These are phyloP conservation scores for Sterrhoptilus dennistouni DNA, from an alignment of 2,113 vertebrate genomes.

Conservation along the genomic window DNA sequence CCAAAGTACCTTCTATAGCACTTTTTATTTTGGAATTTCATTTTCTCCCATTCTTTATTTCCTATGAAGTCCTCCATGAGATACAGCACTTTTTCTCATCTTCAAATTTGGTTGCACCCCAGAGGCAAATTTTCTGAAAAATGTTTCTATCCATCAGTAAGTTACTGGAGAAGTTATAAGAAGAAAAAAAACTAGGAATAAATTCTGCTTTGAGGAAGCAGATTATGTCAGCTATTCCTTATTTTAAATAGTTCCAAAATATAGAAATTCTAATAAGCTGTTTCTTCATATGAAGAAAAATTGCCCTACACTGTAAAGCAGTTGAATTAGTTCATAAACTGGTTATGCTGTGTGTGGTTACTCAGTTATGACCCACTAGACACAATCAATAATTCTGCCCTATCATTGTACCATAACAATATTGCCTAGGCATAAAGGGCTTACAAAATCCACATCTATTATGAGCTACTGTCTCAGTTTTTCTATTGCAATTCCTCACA, in stretches of 20 bases:
- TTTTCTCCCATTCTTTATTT: neutral
- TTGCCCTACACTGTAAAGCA: neutral
- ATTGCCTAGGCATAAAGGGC: constrained; percentile 1
- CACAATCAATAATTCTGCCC: constrained; percentile 36
- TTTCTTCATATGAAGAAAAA: neutral
- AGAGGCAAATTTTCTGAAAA: neutral
- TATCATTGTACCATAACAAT: neutral
- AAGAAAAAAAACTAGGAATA: neutral
- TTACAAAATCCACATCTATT: constrained; percentile 25
- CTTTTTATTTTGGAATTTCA: neutral
- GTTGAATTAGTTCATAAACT: constrained; percentile 40
- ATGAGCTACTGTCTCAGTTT: neutral
- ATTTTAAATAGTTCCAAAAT: neutral
- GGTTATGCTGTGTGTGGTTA: neutral
- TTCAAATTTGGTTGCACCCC: neutral
- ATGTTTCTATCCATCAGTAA: neutral
- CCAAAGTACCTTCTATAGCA: neutral
- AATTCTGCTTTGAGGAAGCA: neutral
- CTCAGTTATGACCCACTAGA: neutral
- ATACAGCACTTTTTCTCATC: neutral
- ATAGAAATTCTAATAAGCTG: neutral
- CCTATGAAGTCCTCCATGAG: neutral
- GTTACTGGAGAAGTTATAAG: neutral
- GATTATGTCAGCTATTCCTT: neutral
- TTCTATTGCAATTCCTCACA: neutral